Evolutionary conservation across 2,797 vertebrate genomes (phyloP).

Genomic region (Coregonus suidteri): DNA sequence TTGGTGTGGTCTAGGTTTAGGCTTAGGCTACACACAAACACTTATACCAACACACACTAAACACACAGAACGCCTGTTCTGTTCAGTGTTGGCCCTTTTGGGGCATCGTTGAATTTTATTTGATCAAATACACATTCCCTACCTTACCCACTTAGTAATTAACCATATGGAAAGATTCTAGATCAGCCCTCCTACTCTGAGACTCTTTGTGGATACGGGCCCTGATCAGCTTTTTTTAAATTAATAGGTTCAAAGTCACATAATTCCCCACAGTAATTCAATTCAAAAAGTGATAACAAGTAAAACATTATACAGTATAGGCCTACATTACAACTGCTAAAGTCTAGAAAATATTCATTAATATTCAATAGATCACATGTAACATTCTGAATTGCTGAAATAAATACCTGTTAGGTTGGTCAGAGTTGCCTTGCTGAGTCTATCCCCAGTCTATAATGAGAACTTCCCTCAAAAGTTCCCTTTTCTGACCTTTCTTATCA

Average conservation of each 20-base stretch:
- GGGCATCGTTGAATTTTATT: conserved; percentile 44
- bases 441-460: not conserved
- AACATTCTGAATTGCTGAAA: not conserved
- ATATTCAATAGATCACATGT: not conserved
- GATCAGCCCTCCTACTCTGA: too few relatives aligned
- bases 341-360: not conserved
- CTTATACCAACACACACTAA: conserved; percentile 8
- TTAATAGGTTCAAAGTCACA: not conserved
- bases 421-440: not conserved
- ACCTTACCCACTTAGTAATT: conserved; percentile 48
- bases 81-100: conserved; percentile 16
- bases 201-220: too few relatives aligned
- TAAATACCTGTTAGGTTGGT: not conserved
- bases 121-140: conserved; percentile 58
- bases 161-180: conserved; percentile 14
- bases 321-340: not conserved
- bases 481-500: not conserved
- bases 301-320: not conserved
- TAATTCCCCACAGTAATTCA: not conserved
- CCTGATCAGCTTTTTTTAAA: not conserved
- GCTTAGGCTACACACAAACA: conserved; percentile 4
- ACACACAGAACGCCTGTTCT: not conserved
- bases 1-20: too few relatives aligned
- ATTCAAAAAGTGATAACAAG: not conserved
- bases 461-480: not conserved